Conservation (phyloP, 1,140 invertebrate genomes). For the Amyelois transitella region DNA sequence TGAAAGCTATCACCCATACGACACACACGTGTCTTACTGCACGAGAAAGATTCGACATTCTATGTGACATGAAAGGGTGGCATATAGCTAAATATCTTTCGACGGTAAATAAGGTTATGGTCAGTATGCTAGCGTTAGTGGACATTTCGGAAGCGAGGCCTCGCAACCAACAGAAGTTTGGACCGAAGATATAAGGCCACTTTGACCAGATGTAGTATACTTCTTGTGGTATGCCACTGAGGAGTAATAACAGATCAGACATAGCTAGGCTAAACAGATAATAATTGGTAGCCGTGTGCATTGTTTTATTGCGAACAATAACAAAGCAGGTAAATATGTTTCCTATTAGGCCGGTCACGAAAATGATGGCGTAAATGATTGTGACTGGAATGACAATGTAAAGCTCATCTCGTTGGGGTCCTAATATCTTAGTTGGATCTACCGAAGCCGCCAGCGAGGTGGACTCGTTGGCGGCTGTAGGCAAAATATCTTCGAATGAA, state of each 20-base stretch:
- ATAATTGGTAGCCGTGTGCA: constrained; percentile 95
- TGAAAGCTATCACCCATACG: constrained; percentile 82
- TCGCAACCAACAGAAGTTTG: constrained; percentile 88
- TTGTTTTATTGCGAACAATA: constrained; percentile 91
- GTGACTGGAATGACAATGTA: constrained; percentile 86
- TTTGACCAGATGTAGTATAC: constrained; percentile 91
- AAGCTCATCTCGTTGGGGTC: constrained; percentile 78
- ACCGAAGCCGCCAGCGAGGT: constrained; percentile 14
- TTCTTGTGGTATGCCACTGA: constrained; percentile 88
- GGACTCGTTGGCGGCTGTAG: background rate
- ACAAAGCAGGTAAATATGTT: constrained; percentile 96
- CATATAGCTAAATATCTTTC: constrained; percentile 88
- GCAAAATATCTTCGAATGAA: constrained; percentile 14
- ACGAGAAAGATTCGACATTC: constrained; percentile 87
- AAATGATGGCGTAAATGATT: constrained; percentile 88
- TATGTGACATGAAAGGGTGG: constrained; percentile 85
- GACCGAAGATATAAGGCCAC: constrained; percentile 91
- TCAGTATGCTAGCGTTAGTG: constrained; percentile 93
- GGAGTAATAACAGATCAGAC: constrained; percentile 91
- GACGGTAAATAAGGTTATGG: constrained; percentile 87
- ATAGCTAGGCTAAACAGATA: constrained; percentile 95
- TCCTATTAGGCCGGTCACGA: constrained; percentile 90
- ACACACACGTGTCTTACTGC: constrained; percentile 83
- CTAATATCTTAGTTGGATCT: constrained; percentile 49
- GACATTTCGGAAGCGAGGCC: constrained; percentile 92